Base-by-base conservation (phyloP, 2,888 invertebrate genomes). In the Ramazzottius varieornatus region DNA sequence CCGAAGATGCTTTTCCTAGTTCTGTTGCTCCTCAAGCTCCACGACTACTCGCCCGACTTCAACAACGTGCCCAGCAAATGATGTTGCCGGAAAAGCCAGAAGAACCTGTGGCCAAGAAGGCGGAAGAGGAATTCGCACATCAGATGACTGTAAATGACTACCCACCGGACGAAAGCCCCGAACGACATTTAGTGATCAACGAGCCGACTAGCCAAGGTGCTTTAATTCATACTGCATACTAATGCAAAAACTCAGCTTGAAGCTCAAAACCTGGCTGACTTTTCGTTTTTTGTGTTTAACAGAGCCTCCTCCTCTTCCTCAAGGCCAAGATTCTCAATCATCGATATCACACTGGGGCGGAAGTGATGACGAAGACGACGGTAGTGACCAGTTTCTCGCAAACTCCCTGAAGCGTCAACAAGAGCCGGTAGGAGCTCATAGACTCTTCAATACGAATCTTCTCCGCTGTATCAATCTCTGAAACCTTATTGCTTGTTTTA, bases 31-130 rank as follows among this genome's bases (percentile, higher is more conserved):
- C 8, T 8, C 8, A 40, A 40, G 40, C 20, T 8, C 40, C 40
- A 40, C 8, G 20, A 20, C 40, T 85, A 40, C 83, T 82, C 70
- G 75, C 82, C 73, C 75, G 84, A 67, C 83, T 84, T 68, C 82
- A 83, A 69, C 82, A 83, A 64, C 82, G 54, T 29, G 54, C 54
- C 24, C 54, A 54, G 29, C 54, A 13, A 20, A 40, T 40, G 40
- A 8, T 13, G 40, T 20, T 13, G 20, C 40, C 40, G 40, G 40
- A 40, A 20, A 8, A 40, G 40, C 8, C n/a, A n/a, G n/a, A n/a
- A n/a, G n/a, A n/a, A n/a, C n/a, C n/a, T n/a, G n/a, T n/a, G n/a
- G n/a, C 8, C 54, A 29, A 54, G 16, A 8, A 54, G 54, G 20
- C 20, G 13, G 54, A 54, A 24, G 54, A 54, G 54, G 29, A 24